phyloP scores from a whole-genome alignment of 2,888 invertebrate species.

The Caenorhabditis imperialis region DNA sequence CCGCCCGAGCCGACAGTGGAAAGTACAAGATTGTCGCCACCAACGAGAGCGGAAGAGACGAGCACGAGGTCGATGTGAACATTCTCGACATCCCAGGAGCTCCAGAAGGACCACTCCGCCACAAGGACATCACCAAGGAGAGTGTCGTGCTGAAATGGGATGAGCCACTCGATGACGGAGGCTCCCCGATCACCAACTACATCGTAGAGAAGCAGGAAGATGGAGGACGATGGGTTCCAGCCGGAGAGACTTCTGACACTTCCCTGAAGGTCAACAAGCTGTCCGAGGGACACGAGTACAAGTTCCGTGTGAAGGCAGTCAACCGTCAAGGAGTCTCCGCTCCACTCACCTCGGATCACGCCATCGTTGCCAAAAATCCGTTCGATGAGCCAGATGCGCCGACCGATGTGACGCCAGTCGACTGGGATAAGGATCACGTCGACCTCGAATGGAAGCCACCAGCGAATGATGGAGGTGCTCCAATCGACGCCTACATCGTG shows the following conservation, averaged over 20 bases:
- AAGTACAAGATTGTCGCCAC: conserved; percentile 80
- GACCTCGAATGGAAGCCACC: conserved; percentile 97
- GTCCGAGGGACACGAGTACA: conserved; percentile 93
- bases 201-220: conserved; percentile 87
- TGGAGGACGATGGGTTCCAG: conserved; percentile 77
- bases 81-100: conserved; percentile 83
- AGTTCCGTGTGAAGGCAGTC: conserved; percentile 92
- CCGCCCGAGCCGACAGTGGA: conserved; percentile 84
- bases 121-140: conserved; percentile 89
- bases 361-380: conserved; percentile 94
- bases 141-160: conserved; percentile 91
- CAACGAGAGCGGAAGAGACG: conserved; percentile 80
- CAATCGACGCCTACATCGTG: conserved; percentile 82
- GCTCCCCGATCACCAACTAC: conserved; percentile 91
- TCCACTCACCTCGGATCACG: conserved; percentile 87
- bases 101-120: conserved; percentile 89
- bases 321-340: conserved; percentile 93
- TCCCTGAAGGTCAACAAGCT: conserved; percentile 84
- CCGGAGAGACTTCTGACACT: conserved; percentile 77
- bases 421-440: conserved; percentile 96
- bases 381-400: conserved; percentile 81
- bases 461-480: conserved; percentile 91
- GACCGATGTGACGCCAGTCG: conserved; percentile 82
- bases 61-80: conserved; percentile 81
- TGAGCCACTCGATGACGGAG: conserved; percentile 87